Evolutionary conservation across 2,888 invertebrate genomes (phyloP).

Genomic region (Acronicta alni): DNA sequence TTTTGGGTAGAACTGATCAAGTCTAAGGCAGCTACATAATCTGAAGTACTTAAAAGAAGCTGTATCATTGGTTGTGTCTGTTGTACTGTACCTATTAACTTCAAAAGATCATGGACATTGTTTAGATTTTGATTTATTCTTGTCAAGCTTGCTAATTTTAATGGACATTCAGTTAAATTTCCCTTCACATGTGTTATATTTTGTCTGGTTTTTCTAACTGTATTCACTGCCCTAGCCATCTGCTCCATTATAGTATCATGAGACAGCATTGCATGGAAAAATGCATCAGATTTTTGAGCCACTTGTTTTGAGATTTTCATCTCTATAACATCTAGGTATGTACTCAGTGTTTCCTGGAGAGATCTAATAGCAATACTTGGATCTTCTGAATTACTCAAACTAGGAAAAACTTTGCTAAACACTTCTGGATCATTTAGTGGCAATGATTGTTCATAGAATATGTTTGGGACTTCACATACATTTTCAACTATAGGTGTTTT

Average conservation of each 20-base stretch:
- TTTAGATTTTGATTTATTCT: constrained; percentile 91
- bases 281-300: constrained; percentile 98
- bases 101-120: constrained; percentile 92
- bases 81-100: constrained; percentile 97
- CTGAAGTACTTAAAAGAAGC: constrained; percentile 96
- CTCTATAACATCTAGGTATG: constrained; percentile 98
- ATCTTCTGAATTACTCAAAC: constrained; percentile 87
- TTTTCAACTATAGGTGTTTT: constrained; percentile 83
- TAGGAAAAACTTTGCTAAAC: constrained; percentile 96
- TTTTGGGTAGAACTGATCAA: constrained; percentile 98
- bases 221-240: constrained; percentile 94
- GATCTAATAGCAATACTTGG: constrained; percentile 91
- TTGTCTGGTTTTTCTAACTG: constrained; percentile 92
- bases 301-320: constrained; percentile 97
- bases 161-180: constrained; percentile 93
- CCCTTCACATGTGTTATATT: constrained; percentile 94
- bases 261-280: constrained; percentile 99
- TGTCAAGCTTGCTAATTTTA: constrained; percentile 93
- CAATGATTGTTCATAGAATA: constrained; percentile 95
- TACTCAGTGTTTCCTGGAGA: constrained; percentile 96
- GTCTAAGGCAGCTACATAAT: constrained; percentile 99
- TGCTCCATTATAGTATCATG: constrained; percentile 99
- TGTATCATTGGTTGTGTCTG: constrained; percentile 99
- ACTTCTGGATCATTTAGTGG: constrained; percentile 94
- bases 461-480: constrained; percentile 93